These are phyloP conservation scores for Entomyzon cyanotis DNA, from an alignment of 2,113 vertebrate species.

Conservation along the genomic window DNA sequence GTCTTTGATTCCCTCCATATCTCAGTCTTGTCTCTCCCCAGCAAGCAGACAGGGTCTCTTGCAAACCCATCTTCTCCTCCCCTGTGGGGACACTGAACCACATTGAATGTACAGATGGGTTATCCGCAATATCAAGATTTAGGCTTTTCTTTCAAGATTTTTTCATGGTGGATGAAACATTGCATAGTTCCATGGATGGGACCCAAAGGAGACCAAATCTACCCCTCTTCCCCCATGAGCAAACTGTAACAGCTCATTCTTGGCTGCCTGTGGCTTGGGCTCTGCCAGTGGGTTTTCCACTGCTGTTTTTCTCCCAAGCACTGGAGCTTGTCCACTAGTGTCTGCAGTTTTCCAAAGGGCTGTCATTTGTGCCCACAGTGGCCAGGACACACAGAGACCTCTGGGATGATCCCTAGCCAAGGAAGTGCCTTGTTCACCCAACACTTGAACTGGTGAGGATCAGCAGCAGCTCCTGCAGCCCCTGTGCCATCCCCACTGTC, in stretches of 20 bases:
- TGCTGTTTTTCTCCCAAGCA: not conserved
- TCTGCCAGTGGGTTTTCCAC: not conserved
- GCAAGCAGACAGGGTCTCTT: fast-evolving
- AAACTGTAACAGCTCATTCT: not conserved
- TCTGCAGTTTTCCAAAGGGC: not conserved
- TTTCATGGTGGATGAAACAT: not conserved
- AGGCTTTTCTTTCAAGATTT: not conserved
- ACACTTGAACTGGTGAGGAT: too few species aligned
- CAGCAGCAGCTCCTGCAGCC: not conserved
- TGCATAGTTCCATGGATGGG: not conserved
- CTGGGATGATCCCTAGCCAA: not conserved
- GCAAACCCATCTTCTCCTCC: not conserved
- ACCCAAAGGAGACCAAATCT: not conserved
- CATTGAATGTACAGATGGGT: not conserved
- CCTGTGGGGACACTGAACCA: not conserved
- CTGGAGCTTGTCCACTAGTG: not conserved
- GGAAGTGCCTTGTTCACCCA: not conserved
- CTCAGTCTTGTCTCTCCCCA: not conserved
- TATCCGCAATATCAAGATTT: not conserved
- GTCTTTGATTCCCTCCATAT: not conserved
- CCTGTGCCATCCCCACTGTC: not conserved
- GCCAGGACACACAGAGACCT: not conserved
- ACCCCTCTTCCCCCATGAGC: not conserved
- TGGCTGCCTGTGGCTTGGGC: not conserved
- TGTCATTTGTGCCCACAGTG: not conserved